Evolutionary conservation across 2,797 vertebrate genomes (phyloP), one percentile per base, ranked within the genome.

Genomic region (Gorsachius magnificus): DNA sequence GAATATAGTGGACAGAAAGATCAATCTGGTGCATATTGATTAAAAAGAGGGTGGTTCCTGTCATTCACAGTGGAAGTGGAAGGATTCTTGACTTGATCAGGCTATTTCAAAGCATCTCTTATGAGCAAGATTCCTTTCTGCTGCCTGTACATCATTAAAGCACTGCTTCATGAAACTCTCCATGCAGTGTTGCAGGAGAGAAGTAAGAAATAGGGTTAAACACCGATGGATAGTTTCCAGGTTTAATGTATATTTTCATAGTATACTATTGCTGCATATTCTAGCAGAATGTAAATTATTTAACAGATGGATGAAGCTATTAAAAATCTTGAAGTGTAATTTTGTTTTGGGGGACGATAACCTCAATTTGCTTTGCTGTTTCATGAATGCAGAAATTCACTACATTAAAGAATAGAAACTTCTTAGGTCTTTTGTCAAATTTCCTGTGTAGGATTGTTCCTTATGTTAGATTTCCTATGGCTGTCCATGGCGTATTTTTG

Each of bases 281-380:
- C 70, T 81, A 57, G 57, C 41, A 83, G 45, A 75, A 80, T 75
- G 65, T 86, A 58, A 87, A 92, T 97, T 90, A 92, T 93, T 91
- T 93, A 96, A 85, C 74, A 85, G 74, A 89, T 83, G 79, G 88
- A 53, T 87, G 29, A 65, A 92, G 58, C 75, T 83, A 79, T 87
- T 96, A 78, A 87, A 92, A 70, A 74, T 64, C 50, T 60, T 69
- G 54, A 95, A 35, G 64, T 83, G 66, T 79, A 43, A 78, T 29
- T 36, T 38, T 76, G 64, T 35, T 76, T 76, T 66, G 43, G 25
- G 46, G n/a, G n/a, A n/a, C n/a, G n/a, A n/a, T n/a, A n/a, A n/a
- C n/a, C n/a, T n/a, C n/a, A n/a, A n/a, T n/a, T n/a, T n/a, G n/a
- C n/a, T n/a, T 63, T 79, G 70, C 35, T 60, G 16, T 51, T 82